Evolutionary conservation across 2,888 invertebrate genomes (phyloP).

Genomic region (Leucophora obtusa): DNA sequence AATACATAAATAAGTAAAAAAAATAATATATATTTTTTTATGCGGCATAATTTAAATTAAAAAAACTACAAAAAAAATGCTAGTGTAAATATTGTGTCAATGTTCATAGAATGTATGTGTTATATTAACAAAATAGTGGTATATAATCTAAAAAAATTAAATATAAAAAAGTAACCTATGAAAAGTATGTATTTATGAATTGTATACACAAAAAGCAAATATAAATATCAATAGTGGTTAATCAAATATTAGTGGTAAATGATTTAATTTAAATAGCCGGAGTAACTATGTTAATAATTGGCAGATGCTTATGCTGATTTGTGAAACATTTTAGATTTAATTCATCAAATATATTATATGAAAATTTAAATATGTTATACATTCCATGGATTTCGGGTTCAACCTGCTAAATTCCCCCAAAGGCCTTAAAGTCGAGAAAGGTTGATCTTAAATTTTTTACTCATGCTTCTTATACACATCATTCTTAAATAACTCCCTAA

Average conservation of each 20-base stretch:
- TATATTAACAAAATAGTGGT: constrained; percentile 13
- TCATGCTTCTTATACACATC: neutral
- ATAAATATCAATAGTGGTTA: neutral
- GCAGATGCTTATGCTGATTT: too few species aligned
- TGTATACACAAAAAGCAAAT: neutral
- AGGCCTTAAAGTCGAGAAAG: too few species aligned
- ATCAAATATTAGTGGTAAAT: neutral
- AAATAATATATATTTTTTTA: neutral
- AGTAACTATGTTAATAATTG: neutral
- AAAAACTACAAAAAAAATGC: neutral
- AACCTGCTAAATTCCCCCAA: too few species aligned
- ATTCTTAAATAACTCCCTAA: neutral
- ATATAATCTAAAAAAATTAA: constrained; percentile 12
- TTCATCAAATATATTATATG: too few species aligned
- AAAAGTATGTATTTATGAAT: neutral
- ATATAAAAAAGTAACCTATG: neutral
- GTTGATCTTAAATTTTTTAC: too few species aligned
- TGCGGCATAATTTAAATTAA: neutral
- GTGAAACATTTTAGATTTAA: too few species aligned
- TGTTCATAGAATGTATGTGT: neutral
- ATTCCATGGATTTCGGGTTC: too few species aligned
- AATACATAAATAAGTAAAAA: neutral
- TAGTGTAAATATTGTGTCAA: constrained; percentile 12
- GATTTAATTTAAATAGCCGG: neutral
- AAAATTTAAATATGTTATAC: too few species aligned